Percentiles rank a stretch among this genome's conserved stretches.
phyloP scores from a whole-genome alignment of 2,888 invertebrate species.

The Ophioninae sp. region DNA sequence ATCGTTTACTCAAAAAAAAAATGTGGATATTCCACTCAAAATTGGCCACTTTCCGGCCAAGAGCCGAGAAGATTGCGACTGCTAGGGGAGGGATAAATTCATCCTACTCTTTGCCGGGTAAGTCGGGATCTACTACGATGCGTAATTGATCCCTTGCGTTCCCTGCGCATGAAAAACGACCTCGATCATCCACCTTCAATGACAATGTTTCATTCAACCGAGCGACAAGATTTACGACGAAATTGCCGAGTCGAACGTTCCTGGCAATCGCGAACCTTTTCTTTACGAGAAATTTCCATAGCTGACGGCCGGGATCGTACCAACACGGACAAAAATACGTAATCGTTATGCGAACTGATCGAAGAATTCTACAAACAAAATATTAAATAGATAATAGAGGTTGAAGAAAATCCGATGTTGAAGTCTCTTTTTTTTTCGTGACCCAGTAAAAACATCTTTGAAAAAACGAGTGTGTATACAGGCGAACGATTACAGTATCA shows the following conservation, averaged over 20 bases:
- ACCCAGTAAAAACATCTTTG: too few relatives aligned
- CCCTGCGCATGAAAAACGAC: constrained; percentile 7
- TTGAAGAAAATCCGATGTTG: too few relatives aligned
- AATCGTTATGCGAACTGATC: background rate
- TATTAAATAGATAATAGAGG: background rate
- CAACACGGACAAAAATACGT: background rate
- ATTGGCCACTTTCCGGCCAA: constrained; percentile 37
- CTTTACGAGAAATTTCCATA: background rate
- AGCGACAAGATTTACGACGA: background rate
- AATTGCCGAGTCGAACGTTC: background rate
- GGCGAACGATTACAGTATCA: too few relatives aligned
- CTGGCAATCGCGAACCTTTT: background rate
- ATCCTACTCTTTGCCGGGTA: background rate
- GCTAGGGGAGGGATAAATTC: constrained; percentile 1
- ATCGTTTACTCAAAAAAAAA: constrained; percentile 24
- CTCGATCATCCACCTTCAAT: constrained; percentile 15
- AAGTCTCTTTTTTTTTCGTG: background rate
- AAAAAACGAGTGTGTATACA: too few relatives aligned
- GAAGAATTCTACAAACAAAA: background rate
- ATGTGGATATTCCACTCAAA: constrained; percentile 32
- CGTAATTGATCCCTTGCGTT: constrained; percentile 24
- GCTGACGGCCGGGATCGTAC: background rate
- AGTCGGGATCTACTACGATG: constrained; percentile 25
- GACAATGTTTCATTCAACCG: background rate
- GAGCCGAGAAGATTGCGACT: background rate